Evolutionary conservation across 2,113 vertebrate genomes (phyloP).

Genomic region (Pteruthius melanotis): DNA sequence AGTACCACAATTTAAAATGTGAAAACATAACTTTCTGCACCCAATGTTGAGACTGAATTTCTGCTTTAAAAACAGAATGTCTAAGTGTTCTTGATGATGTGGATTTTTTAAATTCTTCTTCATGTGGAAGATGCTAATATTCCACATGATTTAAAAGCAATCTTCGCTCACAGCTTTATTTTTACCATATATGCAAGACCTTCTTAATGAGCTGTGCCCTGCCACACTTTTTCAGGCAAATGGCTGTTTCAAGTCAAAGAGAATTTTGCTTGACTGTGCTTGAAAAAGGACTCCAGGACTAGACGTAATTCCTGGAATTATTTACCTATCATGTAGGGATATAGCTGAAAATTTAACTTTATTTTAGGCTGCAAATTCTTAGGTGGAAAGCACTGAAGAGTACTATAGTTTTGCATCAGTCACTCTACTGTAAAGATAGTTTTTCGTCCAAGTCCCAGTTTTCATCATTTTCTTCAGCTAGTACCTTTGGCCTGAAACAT

Average conservation of each 20-base stretch:
- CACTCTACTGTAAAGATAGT: not conserved
- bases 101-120: not conserved
- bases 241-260: not conserved
- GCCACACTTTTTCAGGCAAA: not conserved
- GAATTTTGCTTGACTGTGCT: not conserved
- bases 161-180: not conserved
- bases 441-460: not conserved
- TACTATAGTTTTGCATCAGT: not conserved
- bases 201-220: not conserved
- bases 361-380: not conserved
- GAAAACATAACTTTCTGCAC: not conserved
- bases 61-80: not conserved
- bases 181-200: not conserved
- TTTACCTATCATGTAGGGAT: not conserved
- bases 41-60: not conserved
- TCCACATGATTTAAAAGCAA: not conserved
- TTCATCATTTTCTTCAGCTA: not conserved
- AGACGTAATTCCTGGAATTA: not conserved
- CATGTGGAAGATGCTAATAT: not conserved
- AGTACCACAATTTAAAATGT: conserved; percentile 1
- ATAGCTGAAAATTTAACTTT: not conserved
- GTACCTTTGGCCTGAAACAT: not conserved
- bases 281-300: not conserved
- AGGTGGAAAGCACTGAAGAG: not conserved
- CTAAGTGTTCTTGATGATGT: not conserved